Evolutionary conservation across 2,113 vertebrate genomes (phyloP), one percentile per base, ranked within the genome.

Genomic region (Eleginops maclovinus): DNA sequence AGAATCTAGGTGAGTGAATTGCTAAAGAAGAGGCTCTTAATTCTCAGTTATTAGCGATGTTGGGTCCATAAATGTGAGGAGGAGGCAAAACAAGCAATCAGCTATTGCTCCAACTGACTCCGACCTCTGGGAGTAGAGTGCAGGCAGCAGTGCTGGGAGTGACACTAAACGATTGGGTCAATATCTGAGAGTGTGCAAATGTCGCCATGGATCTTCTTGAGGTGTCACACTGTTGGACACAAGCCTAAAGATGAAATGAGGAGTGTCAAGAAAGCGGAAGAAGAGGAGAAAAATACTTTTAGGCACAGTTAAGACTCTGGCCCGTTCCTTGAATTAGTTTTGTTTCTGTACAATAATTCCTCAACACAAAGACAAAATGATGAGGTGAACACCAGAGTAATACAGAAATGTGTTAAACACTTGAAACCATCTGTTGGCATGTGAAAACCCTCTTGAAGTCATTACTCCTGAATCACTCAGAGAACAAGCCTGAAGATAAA

Each of bases 181-280:
- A 50, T 68, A 44, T 87, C 49, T 47, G 56, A 54, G 50, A 68
- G 70, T 1, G 44, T 55, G 74, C 83, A 87, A 79, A 85, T 80
- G 91, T 92, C 75, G 5, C 82, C 82, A 58, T 92, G 87, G 79
- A 89, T 92, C 89, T 89, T 91, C 49, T 68, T 62, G 71, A 80
- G 79, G 89, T 87, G 90, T 88, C 88, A 75, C 60, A 58, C 43
- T 74, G 67, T 71, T 69, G 79, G 83, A 83, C 31, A 26, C 22
- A 26, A n/a, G 75, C 79, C 87, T 49, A 58, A 50, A 9, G 51
- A 15, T 28, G 63, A 77, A 73, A 65, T 6, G 65, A 53, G 43
- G 65, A 53, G 43, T 50, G 22, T 72, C 72, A 81, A 0, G n/a
- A 67, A 46, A 51, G 28, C 36, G 71, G 9, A 43, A 22, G 60